Percentiles rank a stretch among this genome's conserved stretches.
These are phyloP conservation scores for Pinna nobilis DNA, from an alignment of 1,140 invertebrate species.

Conservation along the genomic window DNA sequence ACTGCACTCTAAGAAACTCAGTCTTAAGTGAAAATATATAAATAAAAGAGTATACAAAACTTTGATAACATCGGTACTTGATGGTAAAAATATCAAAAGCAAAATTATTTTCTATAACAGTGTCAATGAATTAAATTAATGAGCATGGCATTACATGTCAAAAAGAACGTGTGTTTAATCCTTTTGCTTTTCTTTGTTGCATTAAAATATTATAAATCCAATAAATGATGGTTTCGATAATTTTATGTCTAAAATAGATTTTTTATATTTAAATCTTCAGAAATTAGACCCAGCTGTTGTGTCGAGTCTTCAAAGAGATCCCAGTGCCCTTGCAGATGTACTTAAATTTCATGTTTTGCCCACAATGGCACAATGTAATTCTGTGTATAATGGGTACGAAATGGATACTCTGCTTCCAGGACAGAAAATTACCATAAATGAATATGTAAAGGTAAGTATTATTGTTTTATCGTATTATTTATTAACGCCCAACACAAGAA, in stretches of 20 bases:
- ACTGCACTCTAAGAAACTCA: too few species aligned
- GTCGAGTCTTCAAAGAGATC: constrained; percentile 62
- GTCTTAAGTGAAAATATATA: too few species aligned
- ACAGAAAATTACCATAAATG: constrained; percentile 50
- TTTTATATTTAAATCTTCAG: constrained; percentile 9
- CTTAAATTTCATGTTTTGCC: constrained; percentile 79
- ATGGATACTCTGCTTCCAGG: constrained; percentile 48
- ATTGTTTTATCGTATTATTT: too few species aligned
- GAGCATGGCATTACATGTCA: too few species aligned
- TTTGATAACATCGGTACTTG: too few species aligned
- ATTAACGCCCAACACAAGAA: too few species aligned
- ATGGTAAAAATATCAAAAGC: too few species aligned
- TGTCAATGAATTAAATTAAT: too few species aligned
- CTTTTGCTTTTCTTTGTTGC: not conserved
- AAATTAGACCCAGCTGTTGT: constrained; percentile 46
- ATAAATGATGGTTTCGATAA: not conserved
- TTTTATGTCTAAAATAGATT: not conserved
- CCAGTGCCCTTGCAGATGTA: constrained; percentile 76
- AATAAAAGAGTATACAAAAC: too few species aligned
- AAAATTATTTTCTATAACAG: too few species aligned
- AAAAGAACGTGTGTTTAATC: too few species aligned
- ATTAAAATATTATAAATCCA: not conserved
- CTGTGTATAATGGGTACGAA: constrained; percentile 75
- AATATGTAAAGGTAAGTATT: constrained; percentile 47
- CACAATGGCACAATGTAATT: constrained; percentile 75